These are phyloP conservation scores for Diaprepes abbreviatus DNA, from an alignment of 2,888 invertebrate genomes.

Conservation along the genomic window DNA sequence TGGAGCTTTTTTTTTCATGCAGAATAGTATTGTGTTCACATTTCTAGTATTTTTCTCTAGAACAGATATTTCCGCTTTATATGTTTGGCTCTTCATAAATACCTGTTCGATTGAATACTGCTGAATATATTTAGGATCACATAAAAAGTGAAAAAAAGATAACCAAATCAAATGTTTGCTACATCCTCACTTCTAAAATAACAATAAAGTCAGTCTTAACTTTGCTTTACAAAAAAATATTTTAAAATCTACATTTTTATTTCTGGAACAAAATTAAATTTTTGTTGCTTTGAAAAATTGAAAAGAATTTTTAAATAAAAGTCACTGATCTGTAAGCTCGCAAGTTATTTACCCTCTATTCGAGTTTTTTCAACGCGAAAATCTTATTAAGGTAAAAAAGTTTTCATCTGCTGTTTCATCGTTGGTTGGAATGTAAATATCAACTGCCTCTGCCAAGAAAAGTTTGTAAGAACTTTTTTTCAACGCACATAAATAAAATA, in stretches of 20 bases:
- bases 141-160: no score
- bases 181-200: neutral
- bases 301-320: conserved; percentile 5
- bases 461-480: neutral
- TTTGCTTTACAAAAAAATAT: neutral
- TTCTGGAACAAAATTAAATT: neutral
- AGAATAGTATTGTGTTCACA: no score
- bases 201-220: neutral
- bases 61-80: no score
- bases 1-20: no score
- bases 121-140: no score
- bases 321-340: conserved; percentile 8
- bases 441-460: neutral
- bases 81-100: no score
- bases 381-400: conserved; percentile 5
- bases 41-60: no score
- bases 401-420: conserved; percentile 8
- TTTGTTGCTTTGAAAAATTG: neutral
- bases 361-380: conserved; percentile 5
- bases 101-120: no score
- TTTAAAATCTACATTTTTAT: neutral
- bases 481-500: neutral
- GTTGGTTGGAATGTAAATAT: conserved; percentile 7
- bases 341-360: conserved; percentile 4
- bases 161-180: no score